These are phyloP conservation scores for Brachionus koreanus DNA, from an alignment of 1,140 invertebrate species.

Conservation along the genomic window DNA sequence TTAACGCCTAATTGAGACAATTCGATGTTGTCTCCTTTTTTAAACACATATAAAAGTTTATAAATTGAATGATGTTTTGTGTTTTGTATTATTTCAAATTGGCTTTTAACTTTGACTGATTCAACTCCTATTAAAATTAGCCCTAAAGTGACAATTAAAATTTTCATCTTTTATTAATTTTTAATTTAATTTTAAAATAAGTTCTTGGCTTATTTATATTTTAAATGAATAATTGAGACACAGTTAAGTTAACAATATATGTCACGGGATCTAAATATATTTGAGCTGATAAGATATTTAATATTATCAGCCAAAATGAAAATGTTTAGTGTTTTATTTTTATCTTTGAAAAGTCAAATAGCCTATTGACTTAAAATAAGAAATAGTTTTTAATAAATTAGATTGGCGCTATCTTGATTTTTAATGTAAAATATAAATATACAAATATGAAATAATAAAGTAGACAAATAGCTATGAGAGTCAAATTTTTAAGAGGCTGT, in stretches of 20 bases:
- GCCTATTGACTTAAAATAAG: neutral
- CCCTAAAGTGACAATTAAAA: neutral
- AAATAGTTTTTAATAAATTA: too few relatives aligned
- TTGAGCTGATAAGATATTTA: neutral
- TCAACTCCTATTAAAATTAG: neutral
- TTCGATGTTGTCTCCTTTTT: neutral
- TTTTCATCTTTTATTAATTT: conserved; percentile 11
- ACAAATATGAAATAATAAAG: too few relatives aligned
- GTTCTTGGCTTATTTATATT: conserved; percentile 3
- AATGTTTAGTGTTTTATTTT: neutral
- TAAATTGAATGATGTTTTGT: neutral
- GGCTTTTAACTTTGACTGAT: neutral
- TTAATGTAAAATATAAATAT: too few relatives aligned
- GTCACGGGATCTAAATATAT: neutral
- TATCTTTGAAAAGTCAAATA: neutral
- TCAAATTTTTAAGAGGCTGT: too few relatives aligned
- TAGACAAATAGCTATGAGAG: too few relatives aligned
- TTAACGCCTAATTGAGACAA: conserved; percentile 11
- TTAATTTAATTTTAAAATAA: neutral
- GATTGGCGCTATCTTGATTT: too few relatives aligned
- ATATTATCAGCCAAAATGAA: neutral
- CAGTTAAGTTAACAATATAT: neutral
- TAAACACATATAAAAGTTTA: neutral
- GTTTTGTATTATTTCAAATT: neutral
- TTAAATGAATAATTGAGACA: neutral